Conservation (phyloP, 2,797 vertebrate species). For the Lycodopsis pacificus region DNA sequence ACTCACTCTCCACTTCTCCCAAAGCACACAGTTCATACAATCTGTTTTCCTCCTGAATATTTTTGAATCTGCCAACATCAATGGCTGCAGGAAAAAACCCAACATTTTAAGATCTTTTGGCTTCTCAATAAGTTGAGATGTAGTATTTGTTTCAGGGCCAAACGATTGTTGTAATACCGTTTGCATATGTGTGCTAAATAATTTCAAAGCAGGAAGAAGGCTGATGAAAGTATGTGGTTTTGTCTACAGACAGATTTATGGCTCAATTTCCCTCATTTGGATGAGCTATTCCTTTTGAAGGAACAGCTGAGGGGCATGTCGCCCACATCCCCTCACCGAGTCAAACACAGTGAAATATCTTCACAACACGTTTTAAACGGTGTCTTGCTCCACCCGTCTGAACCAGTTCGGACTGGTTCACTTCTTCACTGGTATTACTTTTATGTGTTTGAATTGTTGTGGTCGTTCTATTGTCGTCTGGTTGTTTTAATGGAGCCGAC, state of each 20-base stretch:
- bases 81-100: no score
- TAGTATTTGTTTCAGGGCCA: not conserved
- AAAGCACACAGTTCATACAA: not conserved
- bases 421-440: not conserved
- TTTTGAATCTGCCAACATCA: not conserved
- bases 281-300: slow-evolving; percentile 11
- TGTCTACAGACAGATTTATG: not conserved
- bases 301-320: not conserved
- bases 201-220: not conserved
- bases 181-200: not conserved
- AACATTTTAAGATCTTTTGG: not conserved
- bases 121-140: not conserved
- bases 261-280: not conserved
- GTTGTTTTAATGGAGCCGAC: not conserved
- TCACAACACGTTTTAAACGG: not conserved
- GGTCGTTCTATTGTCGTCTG: slow-evolving; percentile 3
- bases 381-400: not conserved
- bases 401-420: not conserved
- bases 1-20: no score
- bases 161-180: not conserved
- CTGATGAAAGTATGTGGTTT: not conserved
- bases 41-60: not conserved
- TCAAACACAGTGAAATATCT: not conserved
- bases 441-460: slow-evolving; percentile 6
- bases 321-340: not conserved